These are phyloP conservation scores for human (Homo sapiens) DNA, from an alignment of 2,113 vertebrate species.

Conservation along the genomic window GRCh38 chr4:149706501-149707000, in stretches of 20 bases:
- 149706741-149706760: neutral
- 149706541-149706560: neutral
- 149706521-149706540: neutral
- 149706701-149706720: neutral
- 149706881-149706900: constrained; percentile 7
- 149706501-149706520: neutral
- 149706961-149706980: constrained; percentile 47
- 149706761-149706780: constrained; percentile 25
- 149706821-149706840: neutral
- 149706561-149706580: neutral
- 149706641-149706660: neutral
- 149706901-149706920: neutral
- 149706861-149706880: neutral
- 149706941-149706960: constrained; percentile 59
- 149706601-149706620: neutral
- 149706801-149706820: neutral
- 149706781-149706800: constrained; percentile 27
- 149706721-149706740: neutral
- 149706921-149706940: constrained; percentile 29
- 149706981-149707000: constrained; percentile 9
- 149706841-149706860: neutral
- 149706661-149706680: neutral
- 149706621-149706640: neutral
- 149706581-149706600: neutral
- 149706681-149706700: constrained; percentile 21